Evolutionary conservation across 1,140 invertebrate species (phyloP).

Genomic region (Whitmania pigra): DNA sequence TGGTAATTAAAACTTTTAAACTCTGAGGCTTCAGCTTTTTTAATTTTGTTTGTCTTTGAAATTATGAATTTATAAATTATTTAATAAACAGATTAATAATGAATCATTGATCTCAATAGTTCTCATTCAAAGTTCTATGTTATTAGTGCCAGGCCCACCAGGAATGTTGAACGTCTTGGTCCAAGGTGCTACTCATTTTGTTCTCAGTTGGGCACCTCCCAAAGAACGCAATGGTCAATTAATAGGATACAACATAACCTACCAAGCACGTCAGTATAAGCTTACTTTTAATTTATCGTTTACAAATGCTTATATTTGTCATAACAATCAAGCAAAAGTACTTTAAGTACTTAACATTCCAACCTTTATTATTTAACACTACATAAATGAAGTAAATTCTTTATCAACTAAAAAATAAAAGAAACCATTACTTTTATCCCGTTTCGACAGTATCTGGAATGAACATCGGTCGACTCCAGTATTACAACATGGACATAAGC

Average conservation of each 20-base stretch:
- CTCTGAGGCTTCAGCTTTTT: neutral
- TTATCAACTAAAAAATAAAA: too few species aligned
- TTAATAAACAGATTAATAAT: neutral
- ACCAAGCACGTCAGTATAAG: conserved; percentile 56
- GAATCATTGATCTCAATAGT: neutral
- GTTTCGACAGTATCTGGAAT: conserved; percentile 36
- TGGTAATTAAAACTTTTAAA: too few species aligned
- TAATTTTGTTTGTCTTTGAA: neutral
- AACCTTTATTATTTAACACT: too few species aligned
- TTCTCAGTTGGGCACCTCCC: conserved; percentile 79
- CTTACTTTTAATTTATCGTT: neutral
- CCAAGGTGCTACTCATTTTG: conserved; percentile 73
- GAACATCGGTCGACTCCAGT: conserved; percentile 50
- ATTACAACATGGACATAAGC: conserved; percentile 63
- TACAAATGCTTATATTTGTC: neutral
- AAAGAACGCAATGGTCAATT: conserved; percentile 80
- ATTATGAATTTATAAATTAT: neutral
- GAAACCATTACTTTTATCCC: neutral
- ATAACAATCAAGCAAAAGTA: neutral
- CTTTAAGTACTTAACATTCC: too few species aligned
- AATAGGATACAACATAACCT: conserved; percentile 82
- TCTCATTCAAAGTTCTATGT: conserved; percentile 16
- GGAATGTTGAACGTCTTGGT: conserved; percentile 66
- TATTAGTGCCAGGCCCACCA: conserved; percentile 67
- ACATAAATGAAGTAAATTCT: too few species aligned